Percentiles rank a stretch among this genome's conserved stretches.
Conservation (phyloP, 92 coral and sea anemone species). For the Scolanthus callimorphus region DNA sequence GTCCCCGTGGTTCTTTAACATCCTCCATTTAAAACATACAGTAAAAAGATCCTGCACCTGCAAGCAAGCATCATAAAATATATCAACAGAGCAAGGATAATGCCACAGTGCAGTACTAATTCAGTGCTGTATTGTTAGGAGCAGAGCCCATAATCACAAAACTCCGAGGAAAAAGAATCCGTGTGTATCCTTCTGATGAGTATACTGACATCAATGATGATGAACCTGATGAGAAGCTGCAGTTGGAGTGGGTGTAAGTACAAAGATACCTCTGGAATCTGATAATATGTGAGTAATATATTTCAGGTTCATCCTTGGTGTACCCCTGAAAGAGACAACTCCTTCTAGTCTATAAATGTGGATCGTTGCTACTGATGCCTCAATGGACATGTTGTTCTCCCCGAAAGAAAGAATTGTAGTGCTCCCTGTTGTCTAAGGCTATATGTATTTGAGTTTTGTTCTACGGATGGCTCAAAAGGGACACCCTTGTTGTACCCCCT, state of each 20-base stretch:
- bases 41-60: too few species aligned
- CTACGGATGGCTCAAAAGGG: not conserved
- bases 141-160: conserved; percentile 60
- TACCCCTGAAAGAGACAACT: too few species aligned
- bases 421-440: not conserved
- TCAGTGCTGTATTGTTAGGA: conserved; percentile 24
- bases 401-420: too few species aligned
- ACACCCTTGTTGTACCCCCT: not conserved
- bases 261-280: not conserved
- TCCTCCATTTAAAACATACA: too few species aligned
- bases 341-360: not conserved
- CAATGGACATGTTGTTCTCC: too few species aligned
- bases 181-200: conserved; percentile 70
- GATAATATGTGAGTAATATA: too few species aligned
- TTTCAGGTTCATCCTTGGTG: not conserved
- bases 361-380: not conserved
- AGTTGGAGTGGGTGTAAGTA: conserved; percentile 91
- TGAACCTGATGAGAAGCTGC: conserved; percentile 57
- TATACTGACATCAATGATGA: conserved; percentile 17
- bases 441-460: too few species aligned
- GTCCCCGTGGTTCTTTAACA: too few species aligned
- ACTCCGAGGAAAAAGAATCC: conserved; percentile 55
- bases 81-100: too few species aligned
- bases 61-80: too few species aligned
- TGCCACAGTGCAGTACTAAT: too few species aligned